phyloP scores from a whole-genome alignment of 2,888 invertebrate genomes.

The Athalia cordata region DNA sequence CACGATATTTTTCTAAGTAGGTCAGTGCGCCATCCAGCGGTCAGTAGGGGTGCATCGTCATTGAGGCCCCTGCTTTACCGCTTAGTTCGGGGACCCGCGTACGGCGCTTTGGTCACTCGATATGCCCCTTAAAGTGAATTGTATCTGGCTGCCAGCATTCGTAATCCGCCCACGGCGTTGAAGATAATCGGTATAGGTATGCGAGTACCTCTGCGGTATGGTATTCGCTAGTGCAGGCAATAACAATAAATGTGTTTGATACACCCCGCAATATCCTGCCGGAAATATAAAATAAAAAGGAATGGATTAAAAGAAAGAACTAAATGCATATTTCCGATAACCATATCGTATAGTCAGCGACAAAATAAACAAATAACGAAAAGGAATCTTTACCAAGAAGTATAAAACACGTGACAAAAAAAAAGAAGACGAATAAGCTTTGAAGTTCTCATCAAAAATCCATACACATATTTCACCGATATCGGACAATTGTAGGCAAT shows the following conservation, averaged over 20 bases:
- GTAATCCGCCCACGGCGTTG: constrained; percentile 16
- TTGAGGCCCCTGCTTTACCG: too few species aligned
- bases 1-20: too few species aligned
- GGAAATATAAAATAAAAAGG: background rate
- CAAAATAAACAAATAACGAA: too few species aligned
- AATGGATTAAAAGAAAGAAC: background rate
- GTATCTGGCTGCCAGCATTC: constrained; percentile 18
- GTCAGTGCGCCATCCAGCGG: too few species aligned
- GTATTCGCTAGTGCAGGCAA: constrained; percentile 1
- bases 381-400: too few species aligned
- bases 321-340: background rate
- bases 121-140: constrained; percentile 31
- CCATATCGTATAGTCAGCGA: background rate
- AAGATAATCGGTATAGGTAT: constrained; percentile 5
- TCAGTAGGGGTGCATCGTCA: too few species aligned
- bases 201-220: too few species aligned
- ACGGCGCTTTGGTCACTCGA: too few species aligned
- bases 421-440: background rate
- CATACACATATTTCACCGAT: background rate
- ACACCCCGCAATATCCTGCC: background rate
- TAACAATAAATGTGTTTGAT: constrained; percentile 3
- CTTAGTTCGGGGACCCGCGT: too few species aligned
- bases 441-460: background rate
- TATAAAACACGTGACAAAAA: background rate
- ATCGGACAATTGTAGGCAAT: too few species aligned